Percentiles rank a stretch among this genome's conserved stretches.
phyloP scores from a whole-genome alignment of 2,797 vertebrate genomes.

The Pseudochirops corinnae region DNA sequence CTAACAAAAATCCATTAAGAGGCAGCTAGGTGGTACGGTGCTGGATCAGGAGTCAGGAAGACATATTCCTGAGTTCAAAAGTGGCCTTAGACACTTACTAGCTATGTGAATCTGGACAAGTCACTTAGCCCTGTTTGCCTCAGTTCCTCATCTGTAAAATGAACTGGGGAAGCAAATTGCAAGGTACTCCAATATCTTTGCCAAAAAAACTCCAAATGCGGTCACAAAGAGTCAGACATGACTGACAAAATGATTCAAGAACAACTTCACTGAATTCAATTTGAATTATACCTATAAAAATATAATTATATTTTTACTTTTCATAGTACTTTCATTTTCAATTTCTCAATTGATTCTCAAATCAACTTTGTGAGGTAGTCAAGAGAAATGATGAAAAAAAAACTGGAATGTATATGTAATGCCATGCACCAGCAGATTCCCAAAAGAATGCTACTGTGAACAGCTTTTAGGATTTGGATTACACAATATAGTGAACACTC shows the following conservation, averaged over 20 bases:
- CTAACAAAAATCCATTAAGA: background rate
- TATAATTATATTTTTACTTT: background rate
- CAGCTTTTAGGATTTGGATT: too few species aligned
- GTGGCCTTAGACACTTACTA: background rate
- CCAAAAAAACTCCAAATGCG: background rate
- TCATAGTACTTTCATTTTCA: background rate
- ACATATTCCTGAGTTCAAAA: background rate
- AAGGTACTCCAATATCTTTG: background rate
- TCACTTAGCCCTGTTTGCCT: background rate
- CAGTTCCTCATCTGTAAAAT: background rate
- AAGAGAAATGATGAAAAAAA: background rate
- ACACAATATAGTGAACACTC: too few species aligned
- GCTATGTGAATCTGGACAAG: background rate
- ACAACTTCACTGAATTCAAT: background rate
- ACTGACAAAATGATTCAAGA: background rate
- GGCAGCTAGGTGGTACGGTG: background rate
- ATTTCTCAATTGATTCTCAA: background rate
- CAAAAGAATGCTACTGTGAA: background rate
- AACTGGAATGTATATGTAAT: too few species aligned
- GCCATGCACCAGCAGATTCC: too few species aligned
- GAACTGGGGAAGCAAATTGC: background rate
- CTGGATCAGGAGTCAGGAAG: background rate
- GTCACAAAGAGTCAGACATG: background rate
- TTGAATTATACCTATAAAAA: background rate
- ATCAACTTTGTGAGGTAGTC: background rate